A percentile compares a stretch with the other conserved stretches of the same genome.
Evolutionary conservation across 2,888 invertebrate species (phyloP).

Genomic region (Athalia circularis): DNA sequence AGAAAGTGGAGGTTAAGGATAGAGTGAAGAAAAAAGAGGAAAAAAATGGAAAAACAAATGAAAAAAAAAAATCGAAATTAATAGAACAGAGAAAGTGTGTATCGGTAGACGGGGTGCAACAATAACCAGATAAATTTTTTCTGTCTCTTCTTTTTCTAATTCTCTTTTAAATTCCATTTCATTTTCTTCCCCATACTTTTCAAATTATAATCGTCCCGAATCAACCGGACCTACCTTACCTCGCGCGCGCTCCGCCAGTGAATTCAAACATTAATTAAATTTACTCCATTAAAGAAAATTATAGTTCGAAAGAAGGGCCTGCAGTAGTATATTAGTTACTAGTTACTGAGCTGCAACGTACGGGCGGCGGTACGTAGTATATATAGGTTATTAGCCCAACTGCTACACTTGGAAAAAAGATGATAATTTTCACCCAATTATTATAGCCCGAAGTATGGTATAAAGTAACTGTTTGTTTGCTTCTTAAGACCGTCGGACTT

Average conservation of each 20-base stretch:
- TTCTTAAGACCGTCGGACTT: slow-evolving; percentile 53
- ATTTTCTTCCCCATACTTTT: too few relatives aligned
- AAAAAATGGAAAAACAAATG: background rate
- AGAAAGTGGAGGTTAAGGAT: slow-evolving; percentile 28
- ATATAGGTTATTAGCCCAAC: too few relatives aligned
- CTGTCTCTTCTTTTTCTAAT: too few relatives aligned
- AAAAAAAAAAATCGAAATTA: background rate
- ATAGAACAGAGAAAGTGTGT: background rate
- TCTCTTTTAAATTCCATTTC: too few relatives aligned
- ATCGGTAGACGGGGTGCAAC: background rate
- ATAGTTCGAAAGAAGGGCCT: background rate
- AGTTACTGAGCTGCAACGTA: too few relatives aligned
- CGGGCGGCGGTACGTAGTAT: too few relatives aligned
- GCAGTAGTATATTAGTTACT: too few relatives aligned
- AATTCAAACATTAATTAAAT: slow-evolving; percentile 28
- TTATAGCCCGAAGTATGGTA: slow-evolving; percentile 49
- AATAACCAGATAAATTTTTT: background rate
- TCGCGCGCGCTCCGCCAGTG: background rate
- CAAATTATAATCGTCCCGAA: too few relatives aligned
- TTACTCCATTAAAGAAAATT: slow-evolving; percentile 39
- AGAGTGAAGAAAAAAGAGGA: slow-evolving; percentile 49
- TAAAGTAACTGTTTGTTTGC: slow-evolving; percentile 64
- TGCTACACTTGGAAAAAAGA: slow-evolving; percentile 4
- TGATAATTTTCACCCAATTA: slow-evolving; percentile 64
- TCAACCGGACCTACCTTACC: too few relatives aligned